Percentiles rank a stretch among this genome's conserved stretches.
These are phyloP conservation scores for Anthophora plumipes DNA, from an alignment of 2,888 invertebrate genomes.

Conservation along the genomic window DNA sequence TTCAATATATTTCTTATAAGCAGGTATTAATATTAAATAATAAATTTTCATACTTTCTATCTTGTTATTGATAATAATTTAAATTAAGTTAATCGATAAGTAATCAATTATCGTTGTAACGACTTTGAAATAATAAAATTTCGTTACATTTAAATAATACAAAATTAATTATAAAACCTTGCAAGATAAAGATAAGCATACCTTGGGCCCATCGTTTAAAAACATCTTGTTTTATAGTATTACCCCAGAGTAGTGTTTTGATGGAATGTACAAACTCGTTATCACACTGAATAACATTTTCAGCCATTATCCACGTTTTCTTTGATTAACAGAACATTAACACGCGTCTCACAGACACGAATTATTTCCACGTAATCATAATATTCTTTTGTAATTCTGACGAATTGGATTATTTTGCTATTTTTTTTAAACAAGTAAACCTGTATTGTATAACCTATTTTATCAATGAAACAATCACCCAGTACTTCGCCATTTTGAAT, in stretches of 20 bases:
- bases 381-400: constrained; percentile 24
- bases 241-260: constrained; percentile 93
- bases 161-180: not conserved
- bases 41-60: not conserved
- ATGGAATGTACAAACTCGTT: constrained; percentile 90
- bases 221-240: constrained; percentile 93
- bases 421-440: constrained; percentile 22
- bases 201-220: constrained; percentile 97
- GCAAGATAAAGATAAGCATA: constrained; percentile 77
- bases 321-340: constrained; percentile 45
- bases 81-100: constrained; percentile 2
- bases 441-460: constrained; percentile 76
- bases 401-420: constrained; percentile 29
- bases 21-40: not conserved
- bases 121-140: not conserved
- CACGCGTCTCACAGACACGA: constrained; percentile 61
- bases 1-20: not conserved
- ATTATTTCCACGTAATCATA: constrained; percentile 62
- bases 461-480: constrained; percentile 68
- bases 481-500: constrained; percentile 76
- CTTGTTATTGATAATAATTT: not conserved
- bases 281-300: constrained; percentile 84
- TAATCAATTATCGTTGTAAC: not conserved
- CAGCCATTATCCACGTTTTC: constrained; percentile 84
- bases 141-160: not conserved